Evolutionary conservation across 1,140 invertebrate genomes (phyloP), one percentile per base, ranked within the genome.

Genomic region (Atta cephalotes): DNA sequence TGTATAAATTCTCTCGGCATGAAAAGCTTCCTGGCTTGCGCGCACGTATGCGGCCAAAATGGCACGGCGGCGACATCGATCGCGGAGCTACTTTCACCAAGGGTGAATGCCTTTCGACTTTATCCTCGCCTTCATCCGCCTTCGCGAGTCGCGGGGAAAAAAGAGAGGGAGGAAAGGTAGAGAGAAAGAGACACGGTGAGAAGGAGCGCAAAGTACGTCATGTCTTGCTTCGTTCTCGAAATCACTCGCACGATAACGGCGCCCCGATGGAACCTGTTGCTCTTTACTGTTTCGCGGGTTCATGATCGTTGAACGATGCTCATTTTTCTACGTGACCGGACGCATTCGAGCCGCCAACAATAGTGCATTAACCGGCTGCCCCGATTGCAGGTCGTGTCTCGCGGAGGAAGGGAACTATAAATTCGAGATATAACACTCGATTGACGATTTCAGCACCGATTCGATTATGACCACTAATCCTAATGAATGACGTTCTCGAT

Each of bases 41-140:
- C 58, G 31, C 68, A 51, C 25, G 31, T 62, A 72, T 70, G 31
- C 51, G 85, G 25, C 56, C 85, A 80, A 76, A 89, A 78, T 31
- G 76, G 35, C 35, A 6, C 35, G 28, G 53, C 88, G 76, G 78
- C 81, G 90, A 90, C 89, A 90, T 90, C 89, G 89, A 90, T 90
- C 89, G 89, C 51, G 85, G 87, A 90, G 91, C 89, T 92, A 93
- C 91, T 92, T 93, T 93, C 90, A 92, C 91, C 88, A 92, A 93
- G 92, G 92, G 92, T 93, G 92, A 93, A 93, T 91, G 91, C 88
- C 92, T 92, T 92, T 91, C 89, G 81, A 90, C 86, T 88, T 90
- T 92, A 88, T 92, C 86, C 88, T 88, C 87, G 87, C 88, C 85
- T 92, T 92, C 90, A 92, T 91, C 84, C 91, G 88, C 86, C 45